Percentiles rank a stretch among this genome's conserved stretches.
These are phyloP conservation scores for Drosophila lowei DNA, from an alignment of 1,140 invertebrate genomes.

Conservation along the genomic window DNA sequence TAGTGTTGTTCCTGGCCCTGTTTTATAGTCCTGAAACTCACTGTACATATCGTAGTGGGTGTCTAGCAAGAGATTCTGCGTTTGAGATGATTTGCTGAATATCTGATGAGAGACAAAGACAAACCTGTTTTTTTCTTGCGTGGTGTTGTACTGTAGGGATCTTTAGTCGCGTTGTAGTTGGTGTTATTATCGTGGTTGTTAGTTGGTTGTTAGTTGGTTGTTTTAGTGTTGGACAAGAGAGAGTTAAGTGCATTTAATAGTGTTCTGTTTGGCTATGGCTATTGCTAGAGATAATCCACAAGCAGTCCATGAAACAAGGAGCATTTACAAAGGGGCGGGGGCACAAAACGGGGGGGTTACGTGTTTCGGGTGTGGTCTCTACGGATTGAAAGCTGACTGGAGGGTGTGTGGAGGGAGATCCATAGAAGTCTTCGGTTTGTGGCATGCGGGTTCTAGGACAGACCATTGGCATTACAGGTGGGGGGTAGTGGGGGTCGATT, in stretches of 20 bases:
- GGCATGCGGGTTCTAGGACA: constrained; percentile 37
- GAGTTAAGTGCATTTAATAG: constrained; percentile 76
- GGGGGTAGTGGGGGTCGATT: constrained; percentile 21
- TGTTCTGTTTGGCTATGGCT: constrained; percentile 49
- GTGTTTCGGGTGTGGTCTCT: too few relatives aligned
- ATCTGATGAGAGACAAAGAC: constrained; percentile 60
- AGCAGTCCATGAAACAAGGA: constrained; percentile 53
- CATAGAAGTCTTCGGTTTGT: constrained; percentile 15
- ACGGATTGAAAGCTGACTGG: constrained; percentile 25
- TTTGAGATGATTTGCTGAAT: constrained; percentile 37
- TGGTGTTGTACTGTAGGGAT: constrained; percentile 82
- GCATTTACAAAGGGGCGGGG: constrained; percentile 14
- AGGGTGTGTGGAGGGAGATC: constrained; percentile 25
- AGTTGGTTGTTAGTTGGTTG: constrained; percentile 27
- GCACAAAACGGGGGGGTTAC: constrained; percentile 19
- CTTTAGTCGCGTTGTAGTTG: constrained; percentile 64
- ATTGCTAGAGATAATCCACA: constrained; percentile 32
- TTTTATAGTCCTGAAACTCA: not conserved
- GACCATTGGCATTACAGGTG: constrained; percentile 16
- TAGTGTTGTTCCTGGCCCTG: not conserved
- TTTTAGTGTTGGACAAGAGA: constrained; percentile 62
- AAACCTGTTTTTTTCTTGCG: constrained; percentile 81
- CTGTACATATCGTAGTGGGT: not conserved
- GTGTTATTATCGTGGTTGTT: constrained; percentile 48
- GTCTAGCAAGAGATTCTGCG: constrained; percentile 13